Evolutionary conservation across 2,113 vertebrate species (phyloP).

Genomic region (Gymnarchus niloticus): DNA sequence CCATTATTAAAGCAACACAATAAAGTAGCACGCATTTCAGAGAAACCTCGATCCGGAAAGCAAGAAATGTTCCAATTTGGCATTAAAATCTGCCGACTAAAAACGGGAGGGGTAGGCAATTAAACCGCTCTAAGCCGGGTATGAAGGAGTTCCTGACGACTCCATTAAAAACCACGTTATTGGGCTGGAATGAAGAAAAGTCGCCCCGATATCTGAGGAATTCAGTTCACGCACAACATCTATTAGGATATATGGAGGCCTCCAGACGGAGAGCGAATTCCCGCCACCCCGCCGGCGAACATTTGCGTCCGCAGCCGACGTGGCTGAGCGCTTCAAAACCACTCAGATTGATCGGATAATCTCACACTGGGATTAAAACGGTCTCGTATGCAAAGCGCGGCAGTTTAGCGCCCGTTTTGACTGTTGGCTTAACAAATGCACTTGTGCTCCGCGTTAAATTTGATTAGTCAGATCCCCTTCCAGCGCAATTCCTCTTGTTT

Average conservation of each 20-base stretch:
- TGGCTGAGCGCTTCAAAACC: conserved; percentile 54
- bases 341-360: no score
- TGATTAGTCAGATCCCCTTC: conserved; percentile 57
- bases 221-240: conserved; percentile 50
- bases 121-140: not conserved
- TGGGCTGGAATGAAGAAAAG: conserved; percentile 20
- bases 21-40: not conserved
- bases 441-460: conserved; percentile 28
- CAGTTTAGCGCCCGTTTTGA: conserved; percentile 38
- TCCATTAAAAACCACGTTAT: not conserved
- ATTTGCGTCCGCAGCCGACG: conserved; percentile 38
- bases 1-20: not conserved
- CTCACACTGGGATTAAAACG: conserved; percentile 69
- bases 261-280: conserved; percentile 24
- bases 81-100: not conserved
- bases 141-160: not conserved
- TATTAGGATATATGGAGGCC: conserved; percentile 59
- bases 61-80: not conserved
- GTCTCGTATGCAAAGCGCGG: conserved; percentile 32
- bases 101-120: not conserved
- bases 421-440: conserved; percentile 44
- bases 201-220: conserved; percentile 46
- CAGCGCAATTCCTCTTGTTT: conserved; percentile 49
- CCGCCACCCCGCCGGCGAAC: not conserved
- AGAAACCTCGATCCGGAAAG: not conserved